phyloP scores from a whole-genome alignment of 1,140 invertebrate genomes.

The Metopolophium dirhodum region DNA sequence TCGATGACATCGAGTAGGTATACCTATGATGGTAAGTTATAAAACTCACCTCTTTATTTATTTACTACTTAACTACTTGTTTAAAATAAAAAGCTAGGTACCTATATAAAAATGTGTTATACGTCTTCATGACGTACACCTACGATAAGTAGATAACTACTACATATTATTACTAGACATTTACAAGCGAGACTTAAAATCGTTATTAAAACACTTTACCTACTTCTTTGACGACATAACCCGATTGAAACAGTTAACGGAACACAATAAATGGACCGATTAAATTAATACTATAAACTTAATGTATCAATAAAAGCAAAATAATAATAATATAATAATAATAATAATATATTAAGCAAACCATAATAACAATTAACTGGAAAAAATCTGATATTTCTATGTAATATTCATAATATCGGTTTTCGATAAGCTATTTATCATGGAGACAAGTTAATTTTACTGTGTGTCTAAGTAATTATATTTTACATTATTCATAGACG shows the following conservation, averaged over 20 bases:
- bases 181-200: neutral
- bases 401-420: neutral
- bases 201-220: neutral
- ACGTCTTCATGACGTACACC: neutral
- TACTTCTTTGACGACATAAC: neutral
- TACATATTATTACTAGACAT: neutral
- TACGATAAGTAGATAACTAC: neutral
- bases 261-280: no score
- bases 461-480: neutral
- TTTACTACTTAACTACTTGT: constrained; percentile 12
- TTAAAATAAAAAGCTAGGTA: neutral
- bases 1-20: neutral
- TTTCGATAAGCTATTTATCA: neutral
- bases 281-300: no score
- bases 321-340: neutral
- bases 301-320: neutral
- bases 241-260: neutral
- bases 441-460: neutral
- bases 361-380: neutral
- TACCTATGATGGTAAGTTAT: neutral
- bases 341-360: neutral
- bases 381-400: neutral
- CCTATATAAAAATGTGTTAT: neutral
- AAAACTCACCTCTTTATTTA: neutral
- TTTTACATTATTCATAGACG: neutral